A percentile compares a stretch with the other conserved stretches of the same genome.
Conservation (phyloP, 2,113 vertebrate genomes). For the Strix aluco region DNA sequence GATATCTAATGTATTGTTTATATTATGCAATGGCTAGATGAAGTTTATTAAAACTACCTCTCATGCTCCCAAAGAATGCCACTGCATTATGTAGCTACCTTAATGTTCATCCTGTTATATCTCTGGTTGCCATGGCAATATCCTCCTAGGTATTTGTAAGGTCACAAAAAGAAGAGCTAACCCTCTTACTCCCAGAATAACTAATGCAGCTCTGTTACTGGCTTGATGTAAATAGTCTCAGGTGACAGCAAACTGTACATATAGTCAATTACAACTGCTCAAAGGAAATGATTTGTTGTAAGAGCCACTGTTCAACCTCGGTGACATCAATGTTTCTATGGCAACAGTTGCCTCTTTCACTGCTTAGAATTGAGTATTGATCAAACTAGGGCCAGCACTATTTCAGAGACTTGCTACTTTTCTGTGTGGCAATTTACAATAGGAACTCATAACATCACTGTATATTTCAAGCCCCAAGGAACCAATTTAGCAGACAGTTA, state of each 20-base stretch:
- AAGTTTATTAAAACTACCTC: slow-evolving; percentile 73
- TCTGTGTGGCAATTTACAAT: slow-evolving; percentile 92
- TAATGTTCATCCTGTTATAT: slow-evolving; percentile 73
- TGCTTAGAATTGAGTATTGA: slow-evolving; percentile 99
- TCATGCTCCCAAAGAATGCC: slow-evolving; percentile 57
- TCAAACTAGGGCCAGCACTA: slow-evolving; percentile 82
- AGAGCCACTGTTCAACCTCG: slow-evolving; percentile 89
- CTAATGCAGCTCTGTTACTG: slow-evolving; percentile 87
- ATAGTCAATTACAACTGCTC: slow-evolving; percentile 96
- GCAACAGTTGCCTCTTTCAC: slow-evolving; percentile 91
- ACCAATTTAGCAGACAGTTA: slow-evolving; percentile 96
- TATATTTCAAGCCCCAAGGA: slow-evolving; percentile 95
- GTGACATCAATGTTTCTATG: slow-evolving; percentile 98
- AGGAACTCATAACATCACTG: slow-evolving; percentile 87
- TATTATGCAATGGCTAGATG: slow-evolving; percentile 10
- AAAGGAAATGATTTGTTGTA: slow-evolving; percentile 98
- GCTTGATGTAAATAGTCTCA: slow-evolving; percentile 94
- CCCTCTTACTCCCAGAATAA: slow-evolving; percentile 87
- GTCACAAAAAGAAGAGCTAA: slow-evolving; percentile 85
- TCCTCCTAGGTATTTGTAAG: slow-evolving; percentile 88
- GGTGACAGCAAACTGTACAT: slow-evolving; percentile 91
- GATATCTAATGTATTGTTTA: slow-evolving; percentile 20
- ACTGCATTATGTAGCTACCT: slow-evolving; percentile 70
- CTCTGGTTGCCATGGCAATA: slow-evolving; percentile 88
- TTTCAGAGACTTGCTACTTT: slow-evolving; percentile 88